Evolutionary conservation across 2,888 invertebrate genomes (phyloP).

Genomic region (Melitaea athalia): DNA sequence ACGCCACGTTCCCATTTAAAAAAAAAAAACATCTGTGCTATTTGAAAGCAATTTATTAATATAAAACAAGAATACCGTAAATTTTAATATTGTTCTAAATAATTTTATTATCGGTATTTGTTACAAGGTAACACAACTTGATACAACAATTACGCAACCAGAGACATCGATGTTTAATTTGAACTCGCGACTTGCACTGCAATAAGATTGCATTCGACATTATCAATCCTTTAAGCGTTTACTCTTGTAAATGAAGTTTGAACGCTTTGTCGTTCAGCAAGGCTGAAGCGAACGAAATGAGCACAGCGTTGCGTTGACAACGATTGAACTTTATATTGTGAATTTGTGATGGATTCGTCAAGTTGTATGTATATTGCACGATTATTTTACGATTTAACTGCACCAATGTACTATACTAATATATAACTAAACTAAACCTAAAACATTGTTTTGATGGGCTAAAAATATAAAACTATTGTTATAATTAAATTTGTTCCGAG

Average conservation of each 20-base stretch:
- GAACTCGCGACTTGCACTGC: neutral
- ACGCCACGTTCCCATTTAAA: no score
- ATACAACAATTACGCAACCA: neutral
- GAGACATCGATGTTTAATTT: neutral
- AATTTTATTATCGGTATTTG: no score
- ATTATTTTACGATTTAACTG: neutral
- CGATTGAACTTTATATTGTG: neutral
- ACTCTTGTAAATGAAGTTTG: slow-evolving; percentile 67
- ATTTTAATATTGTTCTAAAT: no score
- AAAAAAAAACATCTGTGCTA: no score
- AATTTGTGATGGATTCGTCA: neutral
- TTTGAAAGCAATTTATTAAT: no score
- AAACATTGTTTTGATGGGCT: neutral
- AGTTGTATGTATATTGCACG: neutral
- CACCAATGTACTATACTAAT: no score
- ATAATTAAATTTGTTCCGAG: no score
- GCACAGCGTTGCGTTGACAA: slow-evolving; percentile 18
- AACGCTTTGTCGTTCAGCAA: slow-evolving; percentile 31
- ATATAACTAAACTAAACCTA: neutral
- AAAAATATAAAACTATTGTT: no score
- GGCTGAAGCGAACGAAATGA: slow-evolving; percentile 44
- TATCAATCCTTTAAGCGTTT: slow-evolving; percentile 71
- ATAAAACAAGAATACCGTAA: no score
- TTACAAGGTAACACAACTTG: no score
- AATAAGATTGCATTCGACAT: slow-evolving; percentile 60